Base-by-base conservation (phyloP, 2,888 invertebrate species). In the Orchestes rusci region DNA sequence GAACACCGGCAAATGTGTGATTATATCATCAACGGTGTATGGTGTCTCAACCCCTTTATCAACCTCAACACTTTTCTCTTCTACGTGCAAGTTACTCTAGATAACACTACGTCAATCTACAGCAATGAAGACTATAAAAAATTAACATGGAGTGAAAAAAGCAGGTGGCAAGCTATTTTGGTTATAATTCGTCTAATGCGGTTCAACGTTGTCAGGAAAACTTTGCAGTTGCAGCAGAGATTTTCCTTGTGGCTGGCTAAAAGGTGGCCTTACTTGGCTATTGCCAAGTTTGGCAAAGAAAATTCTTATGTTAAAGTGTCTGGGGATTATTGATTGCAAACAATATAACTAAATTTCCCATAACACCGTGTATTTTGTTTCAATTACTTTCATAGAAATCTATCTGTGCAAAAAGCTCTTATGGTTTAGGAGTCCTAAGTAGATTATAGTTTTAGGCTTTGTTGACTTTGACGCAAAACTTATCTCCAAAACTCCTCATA, bases 201-300 rank as follows among this genome's bases (percentile, higher is more conserved):
- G 35, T 63, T 73, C 70, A 3, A 61, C 56, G 39, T 57, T 77
- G 30, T 76, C 13, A 73, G 82, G 7, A 63, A 72, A 31, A 76
- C 77, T 55, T 73, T 82, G 38, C 86, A 85, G 59, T 60, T 68
- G 16, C 70, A 77, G 37, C 77, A 80, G 60, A 69, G 70, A 57
- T 56, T 78, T 2, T 69, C 75, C 15, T 60, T 84, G 12, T 72
- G 75, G 48, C 58, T 84, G 0, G 78, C 80, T 62, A 75, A 75
- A 51, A 74, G 79, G 39, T 79, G 76, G 56, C 86, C 87, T 0
- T 79, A 77, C 53, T 55, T 84, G 27, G 83, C 83, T 0, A 79
- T 80, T 64, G 73, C 73, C 57, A 72, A 68, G 27, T 84, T 75
- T 59, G 85, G 85, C 3, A 36, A 16, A 20, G 18, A 17, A 3